Conservation (phyloP, 2,797 vertebrate species). For the Spatula versicolor region DNA sequence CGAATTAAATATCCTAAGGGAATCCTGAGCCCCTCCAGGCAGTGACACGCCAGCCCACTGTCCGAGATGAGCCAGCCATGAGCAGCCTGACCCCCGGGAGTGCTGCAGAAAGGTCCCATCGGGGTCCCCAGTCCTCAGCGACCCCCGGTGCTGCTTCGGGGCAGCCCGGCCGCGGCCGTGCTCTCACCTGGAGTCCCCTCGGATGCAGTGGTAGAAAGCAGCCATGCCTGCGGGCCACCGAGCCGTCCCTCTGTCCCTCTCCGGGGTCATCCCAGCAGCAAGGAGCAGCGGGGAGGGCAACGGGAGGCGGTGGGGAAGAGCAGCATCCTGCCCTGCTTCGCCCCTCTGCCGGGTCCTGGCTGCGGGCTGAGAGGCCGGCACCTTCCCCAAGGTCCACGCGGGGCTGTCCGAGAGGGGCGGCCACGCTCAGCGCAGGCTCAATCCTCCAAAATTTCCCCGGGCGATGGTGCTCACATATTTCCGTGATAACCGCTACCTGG, state of each 20-base stretch:
- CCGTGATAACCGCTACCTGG: slow-evolving; percentile 55
- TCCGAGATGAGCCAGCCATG: not conserved
- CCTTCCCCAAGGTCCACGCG: not conserved
- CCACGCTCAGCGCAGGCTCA: not conserved
- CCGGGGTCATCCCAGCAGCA: slow-evolving; percentile 40
- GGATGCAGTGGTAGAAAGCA: slow-evolving; percentile 71
- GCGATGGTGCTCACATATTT: slow-evolving; percentile 48
- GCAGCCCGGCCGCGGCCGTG: not conserved
- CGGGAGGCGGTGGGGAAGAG: fast-evolving
- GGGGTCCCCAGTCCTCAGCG: not conserved
- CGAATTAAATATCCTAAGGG: not conserved
- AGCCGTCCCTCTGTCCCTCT: not conserved
- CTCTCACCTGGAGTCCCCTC: slow-evolving; percentile 67
- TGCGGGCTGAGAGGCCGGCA: not conserved
- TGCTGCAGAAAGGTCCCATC: not conserved
- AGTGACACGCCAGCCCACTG: not conserved
- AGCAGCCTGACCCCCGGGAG: not conserved
- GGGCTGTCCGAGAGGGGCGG: not conserved
- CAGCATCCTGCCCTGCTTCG: not conserved
- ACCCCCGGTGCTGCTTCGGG: not conserved
- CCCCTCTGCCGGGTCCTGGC: not conserved
- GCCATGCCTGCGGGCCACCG: slow-evolving; percentile 56
- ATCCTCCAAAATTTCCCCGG: slow-evolving; percentile 28
- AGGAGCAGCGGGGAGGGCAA: not conserved
- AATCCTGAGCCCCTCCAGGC: not conserved